Conservation (phyloP, 2,797 vertebrate genomes). For the Rhynchonycteris naso region DNA sequence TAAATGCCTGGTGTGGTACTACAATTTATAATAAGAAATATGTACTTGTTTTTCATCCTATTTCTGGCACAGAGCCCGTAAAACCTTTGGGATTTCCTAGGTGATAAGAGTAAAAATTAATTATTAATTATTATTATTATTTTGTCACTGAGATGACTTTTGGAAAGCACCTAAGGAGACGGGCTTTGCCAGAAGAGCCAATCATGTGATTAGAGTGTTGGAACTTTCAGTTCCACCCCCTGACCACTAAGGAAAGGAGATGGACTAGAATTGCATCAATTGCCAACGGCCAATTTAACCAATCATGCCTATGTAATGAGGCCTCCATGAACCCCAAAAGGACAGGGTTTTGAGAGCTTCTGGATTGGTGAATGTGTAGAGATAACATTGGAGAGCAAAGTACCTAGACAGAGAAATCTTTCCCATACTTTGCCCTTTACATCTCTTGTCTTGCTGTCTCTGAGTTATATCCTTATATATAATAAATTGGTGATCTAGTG, state of each 20-base stretch:
- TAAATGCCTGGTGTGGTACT: not conserved
- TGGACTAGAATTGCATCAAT: not conserved
- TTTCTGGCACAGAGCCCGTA: not conserved
- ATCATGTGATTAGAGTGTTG: not conserved
- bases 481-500: not conserved
- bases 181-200: not conserved
- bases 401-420: not conserved
- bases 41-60: not conserved
- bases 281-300: not conserved
- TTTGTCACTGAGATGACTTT: not conserved
- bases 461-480: not conserved
- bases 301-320: not conserved
- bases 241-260: not conserved
- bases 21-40: not conserved
- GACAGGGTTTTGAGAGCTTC: not conserved
- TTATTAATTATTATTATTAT: not conserved
- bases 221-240: not conserved
- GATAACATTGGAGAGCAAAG: not conserved
- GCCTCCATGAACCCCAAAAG: not conserved
- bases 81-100: not conserved
- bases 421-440: not conserved
- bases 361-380: not conserved
- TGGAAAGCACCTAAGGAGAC: not conserved
- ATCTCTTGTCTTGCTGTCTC: not conserved
- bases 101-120: not conserved